Base-by-base conservation (phyloP, 2,113 vertebrate species). In the Campylorhamphus procurvoides region DNA sequence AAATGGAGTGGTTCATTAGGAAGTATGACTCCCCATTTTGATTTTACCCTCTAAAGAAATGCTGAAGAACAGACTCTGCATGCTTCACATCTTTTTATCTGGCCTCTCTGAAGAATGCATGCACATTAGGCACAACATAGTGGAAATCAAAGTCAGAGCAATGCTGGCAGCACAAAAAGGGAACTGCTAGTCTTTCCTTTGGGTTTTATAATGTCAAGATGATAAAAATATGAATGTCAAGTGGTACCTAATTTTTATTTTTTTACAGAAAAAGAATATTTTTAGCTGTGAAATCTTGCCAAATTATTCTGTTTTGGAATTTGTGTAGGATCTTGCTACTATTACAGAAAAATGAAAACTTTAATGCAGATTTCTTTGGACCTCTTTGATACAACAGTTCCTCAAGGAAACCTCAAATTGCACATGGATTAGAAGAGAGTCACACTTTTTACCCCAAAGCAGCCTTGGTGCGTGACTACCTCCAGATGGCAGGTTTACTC, bases 81-180 rank as follows among this genome's bases (percentile, higher is more conserved):
- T 40, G 40, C 37, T 88, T 85, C 64, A 62, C 62, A 64, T 80
- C 52, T 69, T 78, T 31, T 85, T 96, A 84, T 90, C 80, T 87
- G 55, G 19, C 53, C 56, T 80, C 71, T 93, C 87, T 14, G 39
- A 95, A 96, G 85, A 88, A 23, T 68, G 58, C 42, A 89, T 53
- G 78, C 44, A 86, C 39, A 11, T 91, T 68, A 79, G 53, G 40
- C 86, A 89, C 52, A 84, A 69, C 64, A 79, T 39, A 90, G 87
- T 76, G n/a, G 62, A 95, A 97, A 94, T 97, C 87, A 96, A 95
- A 97, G 76, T 55, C 92, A 94, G 94, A 95, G 59, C 84, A 90
- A 89, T 72, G 50, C 35, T 97, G 94, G 95, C 90, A 97, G 75
- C 74, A 95, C 71, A 94, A 94, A 93, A 97, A 97, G 87, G 85